Evolutionary conservation across 2,797 vertebrate species (phyloP).

Genomic region (Pangasius larnaudii): DNA sequence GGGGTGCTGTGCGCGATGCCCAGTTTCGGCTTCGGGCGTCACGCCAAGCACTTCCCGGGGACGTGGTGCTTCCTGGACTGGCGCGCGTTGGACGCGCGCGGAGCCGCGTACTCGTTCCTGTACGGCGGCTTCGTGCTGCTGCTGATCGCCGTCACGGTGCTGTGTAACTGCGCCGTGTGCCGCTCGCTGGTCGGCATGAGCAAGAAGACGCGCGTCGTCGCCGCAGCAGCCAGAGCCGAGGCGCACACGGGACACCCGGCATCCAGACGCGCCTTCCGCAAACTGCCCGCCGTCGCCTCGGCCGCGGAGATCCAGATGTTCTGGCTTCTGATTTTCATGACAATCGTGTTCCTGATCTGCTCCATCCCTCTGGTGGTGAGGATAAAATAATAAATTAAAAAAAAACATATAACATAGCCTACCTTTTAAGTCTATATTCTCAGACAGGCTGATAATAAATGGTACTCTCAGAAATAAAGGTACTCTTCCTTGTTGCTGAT

Average conservation of each 20-base stretch:
- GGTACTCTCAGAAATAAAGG: background rate
- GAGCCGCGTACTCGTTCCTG: constrained; percentile 78
- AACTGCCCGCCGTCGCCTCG: constrained; percentile 71
- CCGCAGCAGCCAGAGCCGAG: background rate
- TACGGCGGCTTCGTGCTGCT: constrained; percentile 79
- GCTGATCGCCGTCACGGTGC: constrained; percentile 75
- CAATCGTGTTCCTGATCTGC: constrained; percentile 80
- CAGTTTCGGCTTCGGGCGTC: constrained; percentile 79
- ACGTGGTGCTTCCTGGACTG: constrained; percentile 84
- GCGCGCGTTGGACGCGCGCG: constrained; percentile 72
- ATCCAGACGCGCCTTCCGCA: constrained; percentile 74
- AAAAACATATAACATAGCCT: background rate
- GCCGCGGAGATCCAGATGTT: constrained; percentile 84
- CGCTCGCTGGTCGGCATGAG: constrained; percentile 80
- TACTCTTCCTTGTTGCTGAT: background rate
- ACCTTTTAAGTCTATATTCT: background rate
- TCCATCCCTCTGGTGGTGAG: constrained; percentile 83
- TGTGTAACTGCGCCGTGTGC: constrained; percentile 80
- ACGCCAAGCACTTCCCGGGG: constrained; percentile 76
- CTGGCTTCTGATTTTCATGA: constrained; percentile 81
- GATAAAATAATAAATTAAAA: background rate
- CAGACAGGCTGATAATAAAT: background rate
- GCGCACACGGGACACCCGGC: constrained; percentile 62
- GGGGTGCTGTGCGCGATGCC: constrained; percentile 77
- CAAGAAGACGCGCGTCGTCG: constrained; percentile 71